Evolutionary conservation across 2,888 invertebrate genomes (phyloP), one percentile per base, ranked within the genome.

Genomic region (Plemyria rubiginata): DNA sequence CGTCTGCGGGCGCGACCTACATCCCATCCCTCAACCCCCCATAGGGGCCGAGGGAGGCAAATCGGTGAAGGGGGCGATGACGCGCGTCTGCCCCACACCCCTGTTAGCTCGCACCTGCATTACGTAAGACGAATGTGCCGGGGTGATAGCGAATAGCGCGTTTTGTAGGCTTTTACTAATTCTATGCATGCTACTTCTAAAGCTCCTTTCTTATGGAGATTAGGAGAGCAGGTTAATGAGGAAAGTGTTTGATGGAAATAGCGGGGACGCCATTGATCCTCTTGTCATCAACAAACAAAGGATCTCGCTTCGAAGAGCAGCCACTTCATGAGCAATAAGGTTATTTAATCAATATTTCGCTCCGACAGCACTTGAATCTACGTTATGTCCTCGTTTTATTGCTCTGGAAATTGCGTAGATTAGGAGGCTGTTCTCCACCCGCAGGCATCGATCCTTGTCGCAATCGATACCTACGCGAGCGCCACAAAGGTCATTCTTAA

Each of bases 1-100:
- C 87, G 91, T 92, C 90, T 92, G 87, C 86, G 85, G 85, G 85
- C 85, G 81, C 90, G 91, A 89, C 91, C 90, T 90, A 89, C 83
- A 87, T 89, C 77, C 73, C 72, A 68, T 68, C 70, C 55, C 62
- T 48, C 53, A 67, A 68, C 71, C 48, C 78, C 76, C 68, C 65
- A 65, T 73, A 76, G 72, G 71, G 59, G 61, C 38, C 51, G 60
- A 60, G 64, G 63, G 73, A 72, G 70, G 76, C 75, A 32, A 8
- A 79, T 78, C 81, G 81, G 72, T 77, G 77, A 68, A 68, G 74
- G 80, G 78, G 75, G 79, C 58, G 65, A 70, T 71, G 68, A 70
- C 76, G 74, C 72, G 66, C 68, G 69, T 62, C 62, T 61, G 53
- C 69, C 73, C 70, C 74, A 71, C 68, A 72, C 75, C 73, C 59